A percentile compares a stretch with the other conserved stretches of the same genome.
Evolutionary conservation across 2,888 invertebrate species (phyloP).

Genomic region (Onchidella celtica): DNA sequence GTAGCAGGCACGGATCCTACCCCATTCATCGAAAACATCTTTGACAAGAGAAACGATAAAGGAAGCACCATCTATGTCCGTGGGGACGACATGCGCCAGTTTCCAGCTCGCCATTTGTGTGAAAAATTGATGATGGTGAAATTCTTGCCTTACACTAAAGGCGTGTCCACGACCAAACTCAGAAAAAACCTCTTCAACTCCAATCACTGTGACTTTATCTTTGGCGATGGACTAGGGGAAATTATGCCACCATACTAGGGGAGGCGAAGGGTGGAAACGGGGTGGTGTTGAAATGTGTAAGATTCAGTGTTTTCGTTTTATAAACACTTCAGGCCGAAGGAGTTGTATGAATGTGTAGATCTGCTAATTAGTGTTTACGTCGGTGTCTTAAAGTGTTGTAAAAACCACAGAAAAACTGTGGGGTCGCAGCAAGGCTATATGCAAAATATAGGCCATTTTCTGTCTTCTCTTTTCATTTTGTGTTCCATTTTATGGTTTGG

Average conservation of each 20-base stretch:
- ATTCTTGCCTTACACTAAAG: slow-evolving; percentile 72
- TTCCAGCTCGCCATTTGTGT: slow-evolving; percentile 70
- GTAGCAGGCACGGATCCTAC: slow-evolving; percentile 73
- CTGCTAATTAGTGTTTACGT: too few species aligned
- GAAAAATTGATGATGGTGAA: slow-evolving; percentile 72
- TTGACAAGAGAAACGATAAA: slow-evolving; percentile 55
- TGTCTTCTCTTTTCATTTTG: too few species aligned
- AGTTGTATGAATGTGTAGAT: too few species aligned
- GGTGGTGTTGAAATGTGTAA: too few species aligned
- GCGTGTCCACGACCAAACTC: slow-evolving; percentile 59
- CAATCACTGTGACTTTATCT: slow-evolving; percentile 25
- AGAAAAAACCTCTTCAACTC: slow-evolving; percentile 57
- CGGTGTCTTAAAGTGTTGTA: too few species aligned
- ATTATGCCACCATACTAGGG: slow-evolving; percentile 24
- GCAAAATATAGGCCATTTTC: too few species aligned
- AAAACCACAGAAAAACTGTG: too few species aligned
- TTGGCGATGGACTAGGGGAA: neutral
- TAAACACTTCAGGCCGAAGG: too few species aligned
- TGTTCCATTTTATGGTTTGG: too few species aligned
- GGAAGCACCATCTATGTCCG: slow-evolving; percentile 70
- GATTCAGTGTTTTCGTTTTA: too few species aligned
- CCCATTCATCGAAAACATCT: slow-evolving; percentile 67
- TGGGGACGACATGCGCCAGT: slow-evolving; percentile 76
- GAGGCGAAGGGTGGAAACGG: too few species aligned
- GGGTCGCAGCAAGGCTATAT: too few species aligned